These are phyloP conservation scores for Centropus unirufus DNA, from an alignment of 2,113 vertebrate genomes.

Conservation along the genomic window DNA sequence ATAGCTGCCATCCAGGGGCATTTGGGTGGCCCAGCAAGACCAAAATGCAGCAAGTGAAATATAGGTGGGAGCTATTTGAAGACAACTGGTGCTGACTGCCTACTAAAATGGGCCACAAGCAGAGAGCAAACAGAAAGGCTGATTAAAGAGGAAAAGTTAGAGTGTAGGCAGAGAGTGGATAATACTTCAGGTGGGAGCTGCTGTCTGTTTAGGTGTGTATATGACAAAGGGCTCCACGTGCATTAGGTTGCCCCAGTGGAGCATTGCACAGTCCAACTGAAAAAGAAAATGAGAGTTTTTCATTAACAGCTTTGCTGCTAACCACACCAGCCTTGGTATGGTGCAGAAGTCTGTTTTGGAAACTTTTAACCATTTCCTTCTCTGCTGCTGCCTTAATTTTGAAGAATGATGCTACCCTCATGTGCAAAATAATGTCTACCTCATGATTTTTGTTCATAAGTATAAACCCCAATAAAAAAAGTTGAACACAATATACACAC, in stretches of 20 bases:
- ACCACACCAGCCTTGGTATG: neutral
- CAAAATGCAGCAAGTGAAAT: neutral
- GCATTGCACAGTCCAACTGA: neutral
- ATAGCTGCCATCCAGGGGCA: accelerated
- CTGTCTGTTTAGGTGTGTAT: neutral
- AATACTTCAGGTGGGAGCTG: neutral
- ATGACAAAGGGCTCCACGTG: neutral
- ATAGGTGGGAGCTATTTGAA: neutral
- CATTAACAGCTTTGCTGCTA: neutral
- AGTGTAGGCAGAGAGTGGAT: neutral
- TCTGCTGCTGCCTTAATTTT: neutral
- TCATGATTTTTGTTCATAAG: constrained; percentile 70
- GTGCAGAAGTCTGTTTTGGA: neutral
- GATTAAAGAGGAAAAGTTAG: neutral
- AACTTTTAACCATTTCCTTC: neutral
- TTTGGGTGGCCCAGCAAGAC: neutral
- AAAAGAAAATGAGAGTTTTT: neutral
- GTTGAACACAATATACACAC: constrained; percentile 91
- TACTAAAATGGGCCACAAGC: neutral
- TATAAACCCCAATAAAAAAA: constrained; percentile 93
- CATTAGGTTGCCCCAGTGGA: neutral
- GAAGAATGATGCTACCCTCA: neutral
- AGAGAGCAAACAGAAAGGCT: neutral
- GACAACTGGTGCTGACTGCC: accelerated
- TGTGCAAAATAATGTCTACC: neutral